phyloP scores from a whole-genome alignment of 1,140 invertebrate species.

The Spodoptera litura region DNA sequence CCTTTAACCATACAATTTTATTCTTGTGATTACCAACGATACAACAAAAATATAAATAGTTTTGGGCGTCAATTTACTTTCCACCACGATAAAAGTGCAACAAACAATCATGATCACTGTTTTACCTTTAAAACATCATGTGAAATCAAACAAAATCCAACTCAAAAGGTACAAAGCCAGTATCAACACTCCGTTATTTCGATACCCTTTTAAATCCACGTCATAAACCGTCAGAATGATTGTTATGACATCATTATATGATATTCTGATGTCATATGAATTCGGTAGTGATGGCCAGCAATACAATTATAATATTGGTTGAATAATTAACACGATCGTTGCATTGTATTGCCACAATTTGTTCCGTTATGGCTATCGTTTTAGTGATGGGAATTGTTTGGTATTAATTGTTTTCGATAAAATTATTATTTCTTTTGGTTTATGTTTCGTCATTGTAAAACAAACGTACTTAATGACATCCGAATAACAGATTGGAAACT shows the following conservation, averaged over 20 bases:
- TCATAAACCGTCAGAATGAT: background rate
- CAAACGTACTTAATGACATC: no score
- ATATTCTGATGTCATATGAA: slow-evolving; percentile 24
- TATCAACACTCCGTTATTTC: slow-evolving; percentile 25
- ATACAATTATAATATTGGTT: slow-evolving; percentile 72
- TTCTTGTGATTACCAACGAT: no score
- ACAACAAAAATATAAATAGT: no score
- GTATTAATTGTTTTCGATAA: slow-evolving; percentile 52
- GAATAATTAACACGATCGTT: slow-evolving; percentile 73
- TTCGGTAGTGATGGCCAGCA: background rate
- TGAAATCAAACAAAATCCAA: no score
- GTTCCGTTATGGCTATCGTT: slow-evolving; percentile 69
- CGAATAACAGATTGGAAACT: no score
- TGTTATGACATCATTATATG: slow-evolving; percentile 7
- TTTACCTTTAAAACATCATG: no score
- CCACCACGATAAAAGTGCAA: no score
- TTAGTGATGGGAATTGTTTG: slow-evolving; percentile 56
- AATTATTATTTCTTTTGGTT: background rate
- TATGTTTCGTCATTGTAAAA: no score
- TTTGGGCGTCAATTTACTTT: no score
- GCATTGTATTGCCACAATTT: slow-evolving; percentile 71
- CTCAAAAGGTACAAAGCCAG: background rate
- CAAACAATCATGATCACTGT: no score
- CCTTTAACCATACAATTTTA: no score
- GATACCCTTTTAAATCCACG: slow-evolving; percentile 16